Base-by-base conservation (phyloP, 2,797 vertebrate genomes). In the Ciconia nigra region DNA sequence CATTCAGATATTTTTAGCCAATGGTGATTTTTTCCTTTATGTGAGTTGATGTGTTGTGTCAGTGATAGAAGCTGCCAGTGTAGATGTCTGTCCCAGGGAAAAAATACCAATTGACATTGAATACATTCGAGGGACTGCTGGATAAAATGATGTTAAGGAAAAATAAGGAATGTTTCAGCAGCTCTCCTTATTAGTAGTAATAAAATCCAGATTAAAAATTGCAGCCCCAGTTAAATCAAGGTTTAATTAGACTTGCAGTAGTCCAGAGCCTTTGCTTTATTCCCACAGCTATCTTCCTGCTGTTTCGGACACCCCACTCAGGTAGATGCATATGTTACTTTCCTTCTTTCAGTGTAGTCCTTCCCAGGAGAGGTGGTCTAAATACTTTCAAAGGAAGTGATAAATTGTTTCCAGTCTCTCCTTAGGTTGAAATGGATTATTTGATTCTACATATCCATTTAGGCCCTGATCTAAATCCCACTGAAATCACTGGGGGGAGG, bases 1-100 rank as follows among this genome's bases (percentile, higher is more conserved):
- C 42, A 31, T 88, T 88, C 55, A 82, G 84, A 20, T 92, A 81
- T 88, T 96, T 92, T 93, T 93, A 96, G 82, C 31, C 47, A 79
- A 86, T 70, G 59, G 42, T 67, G 41, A 18, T 76, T 82, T 82
- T 83, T 82, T 66, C 16, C 28, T 69, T 54, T 62, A n/a, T 61
- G 17, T 81, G 84, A 80, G 31, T 76, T 79, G 46, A 78, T 31
- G 37, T 54, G 10, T 91, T 89, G 7, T 83, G 87, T 87, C 80
- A 66, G 73, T 85, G 72, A 58, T 81, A 66, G 84, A 92, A 91
- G 55, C 91, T 95, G 93, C 59, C 69, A 67, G 61, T 9, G 5
- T 86, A 81, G 29, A 54, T 89, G 57, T 79, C 76, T 71, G 33
- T 83, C 55, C 67, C 67, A 69, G 65, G 63, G 81, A 65, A 71